Base-by-base conservation (phyloP, 2,888 invertebrate species). In the Troides helena region DNA sequence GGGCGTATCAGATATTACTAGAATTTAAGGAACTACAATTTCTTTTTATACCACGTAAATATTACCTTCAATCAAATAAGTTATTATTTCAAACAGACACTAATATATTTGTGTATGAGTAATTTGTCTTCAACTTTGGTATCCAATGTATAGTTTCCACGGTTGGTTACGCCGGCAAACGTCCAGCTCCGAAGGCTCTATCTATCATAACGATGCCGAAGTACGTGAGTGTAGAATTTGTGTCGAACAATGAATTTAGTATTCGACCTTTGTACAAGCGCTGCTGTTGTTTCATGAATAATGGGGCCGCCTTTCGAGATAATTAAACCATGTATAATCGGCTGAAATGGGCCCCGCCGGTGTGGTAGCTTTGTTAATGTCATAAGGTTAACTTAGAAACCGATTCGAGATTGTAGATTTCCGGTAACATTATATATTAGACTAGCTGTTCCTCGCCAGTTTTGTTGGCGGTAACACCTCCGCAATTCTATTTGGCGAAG, bases 251-350 rank as follows among this genome's bases (percentile, higher is more conserved):
- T 70, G 67, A 70, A 67, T 67, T 70, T 67, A 63, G 65, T 69
- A 43, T 62, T 43, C 67, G 70, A 67, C 70, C 70, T 70, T 70
- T 67, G 67, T 67, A 53, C 59, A 60, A 61, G 4, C 57, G 43
- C 43, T 61, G 69, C 67, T 64, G 70, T 60, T 67, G 70, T 72
- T 69, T 63, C 71, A 68, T 71, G 71, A 71, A 70, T 71, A 71
- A 73, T 68, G 65, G 43, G 64, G 59, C 68, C 64, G 68, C 68
- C 66, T 74, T 67, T 65, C 68, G 64, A 72, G 73, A 74, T 76
- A 73, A 75, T 76, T 75, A 75, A 71, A 75, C 72, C 70, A 60
- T 65, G 67, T 71, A 74, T 75, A 74, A 73, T 73, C 71, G 71
- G 62, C 68, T 74, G 72, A 69, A 75, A 73, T 74, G 74, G 70